Percentiles rank a stretch among this genome's conserved stretches.
These are phyloP conservation scores for Acrocephalus scirpaceus DNA, from an alignment of 2,797 vertebrate genomes.

Conservation along the genomic window DNA sequence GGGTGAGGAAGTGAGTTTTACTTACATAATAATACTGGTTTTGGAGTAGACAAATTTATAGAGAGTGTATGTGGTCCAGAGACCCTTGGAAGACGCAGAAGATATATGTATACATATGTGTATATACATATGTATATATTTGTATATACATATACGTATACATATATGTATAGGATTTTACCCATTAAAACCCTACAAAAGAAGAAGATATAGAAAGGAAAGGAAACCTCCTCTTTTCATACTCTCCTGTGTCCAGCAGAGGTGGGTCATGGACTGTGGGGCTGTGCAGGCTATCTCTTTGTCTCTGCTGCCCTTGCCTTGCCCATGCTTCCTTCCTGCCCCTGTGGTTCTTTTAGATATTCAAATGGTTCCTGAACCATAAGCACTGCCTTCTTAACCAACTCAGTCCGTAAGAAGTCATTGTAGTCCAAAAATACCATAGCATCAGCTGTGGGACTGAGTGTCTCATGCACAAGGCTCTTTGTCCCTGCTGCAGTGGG, in stretches of 20 bases:
- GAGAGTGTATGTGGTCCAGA: neutral
- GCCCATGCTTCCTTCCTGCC: neutral
- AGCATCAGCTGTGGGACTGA: neutral
- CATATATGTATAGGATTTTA: neutral
- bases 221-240: neutral
- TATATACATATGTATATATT: rapidly evolving
- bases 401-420: neutral
- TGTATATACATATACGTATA: no score
- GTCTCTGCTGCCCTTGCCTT: no score
- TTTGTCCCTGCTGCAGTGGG: neutral
- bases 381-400: neutral
- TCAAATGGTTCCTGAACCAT: no score
- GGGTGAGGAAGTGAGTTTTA: neutral
- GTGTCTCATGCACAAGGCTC: rapidly evolving
- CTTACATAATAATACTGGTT: neutral
- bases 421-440: neutral
- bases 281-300: rapidly evolving
- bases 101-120: neutral
- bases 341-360: neutral
- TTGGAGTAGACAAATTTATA: neutral
- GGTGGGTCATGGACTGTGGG: neutral
- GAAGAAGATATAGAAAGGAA: neutral
- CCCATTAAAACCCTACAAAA: neutral
- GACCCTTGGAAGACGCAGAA: no score
- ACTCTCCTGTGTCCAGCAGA: neutral